phyloP scores from a whole-genome alignment of 2,113 vertebrate species.

The Oncorhynchus clarkii region DNA sequence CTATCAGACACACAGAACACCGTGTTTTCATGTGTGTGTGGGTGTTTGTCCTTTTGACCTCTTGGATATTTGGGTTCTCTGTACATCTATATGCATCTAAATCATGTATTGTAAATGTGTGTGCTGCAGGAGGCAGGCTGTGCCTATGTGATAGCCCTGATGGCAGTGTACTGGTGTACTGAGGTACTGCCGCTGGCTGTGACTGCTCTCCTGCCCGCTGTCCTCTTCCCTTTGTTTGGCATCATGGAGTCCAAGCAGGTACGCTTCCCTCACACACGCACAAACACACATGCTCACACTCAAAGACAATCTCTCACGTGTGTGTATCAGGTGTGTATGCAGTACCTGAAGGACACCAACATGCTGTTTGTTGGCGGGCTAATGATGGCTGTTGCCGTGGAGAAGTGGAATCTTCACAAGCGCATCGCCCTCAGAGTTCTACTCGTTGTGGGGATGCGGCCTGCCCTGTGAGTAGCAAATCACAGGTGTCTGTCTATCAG shows the following conservation, averaged over 20 bases:
- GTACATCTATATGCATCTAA: background rate
- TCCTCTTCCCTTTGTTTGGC: constrained; percentile 89
- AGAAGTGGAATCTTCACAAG: constrained; percentile 93
- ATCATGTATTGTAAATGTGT: constrained; percentile 15
- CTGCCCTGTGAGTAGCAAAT: constrained; percentile 81
- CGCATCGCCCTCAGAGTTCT: constrained; percentile 88
- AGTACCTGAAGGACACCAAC: constrained; percentile 96
- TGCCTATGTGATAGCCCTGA: constrained; percentile 85
- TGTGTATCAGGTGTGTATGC: constrained; percentile 84
- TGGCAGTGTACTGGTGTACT: constrained; percentile 95
- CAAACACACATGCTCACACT: too few species aligned
- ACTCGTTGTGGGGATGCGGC: constrained; percentile 85
- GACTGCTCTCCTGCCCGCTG: constrained; percentile 84
- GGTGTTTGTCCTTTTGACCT: background rate
- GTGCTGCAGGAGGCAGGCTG: constrained; percentile 82
- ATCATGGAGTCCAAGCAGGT: constrained; percentile 88
- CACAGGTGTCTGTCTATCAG: background rate
- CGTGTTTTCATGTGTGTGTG: background rate
- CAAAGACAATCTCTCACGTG: too few species aligned
- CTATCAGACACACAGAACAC: too few species aligned
- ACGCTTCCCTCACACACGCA: background rate
- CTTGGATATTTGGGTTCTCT: background rate
- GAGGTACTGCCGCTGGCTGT: constrained; percentile 90
- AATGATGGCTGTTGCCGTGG: constrained; percentile 89
- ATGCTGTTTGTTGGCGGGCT: constrained; percentile 94